A percentile compares a stretch with the other conserved stretches of the same genome.
These are phyloP conservation scores for Cheilosia soror DNA, from an alignment of 2,888 invertebrate genomes.

Conservation along the genomic window DNA sequence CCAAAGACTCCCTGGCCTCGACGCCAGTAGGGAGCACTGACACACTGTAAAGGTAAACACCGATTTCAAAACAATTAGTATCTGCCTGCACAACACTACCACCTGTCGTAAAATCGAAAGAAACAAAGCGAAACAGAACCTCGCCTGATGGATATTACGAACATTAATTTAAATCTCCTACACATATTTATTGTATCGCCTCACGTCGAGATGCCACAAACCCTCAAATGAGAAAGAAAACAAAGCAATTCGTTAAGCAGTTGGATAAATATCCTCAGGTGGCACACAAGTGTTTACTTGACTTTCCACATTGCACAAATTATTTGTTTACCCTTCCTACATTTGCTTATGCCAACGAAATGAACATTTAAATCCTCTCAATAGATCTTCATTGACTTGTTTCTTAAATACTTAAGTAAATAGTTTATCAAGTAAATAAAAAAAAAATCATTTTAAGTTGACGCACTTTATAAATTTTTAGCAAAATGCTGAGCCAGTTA, in stretches of 20 bases:
- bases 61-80: no score
- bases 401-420: conserved; percentile 6
- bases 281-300: conserved; percentile 33
- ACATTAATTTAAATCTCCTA: neutral
- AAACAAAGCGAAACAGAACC: no score
- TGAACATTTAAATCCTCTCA: neutral
- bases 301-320: conserved; percentile 11
- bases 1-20: no score
- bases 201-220: neutral
- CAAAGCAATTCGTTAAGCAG: conserved; percentile 23
- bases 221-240: neutral
- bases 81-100: no score
- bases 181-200: neutral
- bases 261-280: conserved; percentile 41
- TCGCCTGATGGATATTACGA: neutral
- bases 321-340: conserved; percentile 26
- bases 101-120: no score
- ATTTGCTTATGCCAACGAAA: conserved; percentile 9
- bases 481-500: neutral
- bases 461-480: conserved; percentile 6
- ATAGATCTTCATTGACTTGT: conserved; percentile 1
- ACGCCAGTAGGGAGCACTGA: no score
- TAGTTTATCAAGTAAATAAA: conserved; percentile 13
- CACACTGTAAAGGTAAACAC: no score
- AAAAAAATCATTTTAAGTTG: conserved; percentile 2